Base-by-base conservation (phyloP, 2,888 invertebrate genomes). In the Cheilosia vulpina region DNA sequence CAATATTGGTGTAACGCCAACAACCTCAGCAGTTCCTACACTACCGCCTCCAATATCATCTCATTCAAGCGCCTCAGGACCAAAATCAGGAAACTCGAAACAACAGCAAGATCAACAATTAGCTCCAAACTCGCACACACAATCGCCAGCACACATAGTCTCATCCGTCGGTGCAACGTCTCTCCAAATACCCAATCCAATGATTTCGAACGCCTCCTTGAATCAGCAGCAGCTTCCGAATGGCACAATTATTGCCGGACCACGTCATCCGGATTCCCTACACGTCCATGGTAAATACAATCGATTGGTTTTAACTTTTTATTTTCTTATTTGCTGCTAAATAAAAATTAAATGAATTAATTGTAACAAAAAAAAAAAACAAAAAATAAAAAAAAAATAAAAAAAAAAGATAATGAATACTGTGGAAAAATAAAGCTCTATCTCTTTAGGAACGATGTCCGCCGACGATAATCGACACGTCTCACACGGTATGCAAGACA, bases 151-250 rank as follows among this genome's bases (percentile, higher is more conserved):
- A 41, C 79, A 79, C 43, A 76, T 82, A 63, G 87, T 77, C 68
- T 81, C 88, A 50, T 78, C 87, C 52, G 87, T 88, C 71, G 89
- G 88, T 84, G 87, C 88, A 62, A 87, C 88, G 60, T 75, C 88
- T 4, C 88, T 90, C 73, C 89, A 89, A 87, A 88, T 89, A 87
- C 88, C 89, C 73, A 89, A 89, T 87, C 87, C 89, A 50, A 89
- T 90, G 88, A 87, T 89, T 77, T 87, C 89, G 50, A 88, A 89
- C 75, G 87, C 89, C 38, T 79, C 88, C 55, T 85, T 89, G 87
- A 87, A 87, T 58, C 88, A 88, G 58, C 89, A 89, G 34, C 88
- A 88, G 73, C 79, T 89, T 81, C 89, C 89, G 43, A 89, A 89
- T 80, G 89, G 89, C 62, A 89, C 89, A 11, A 89, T 90, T 60